These are phyloP conservation scores for Notamacropus eugenii DNA, from an alignment of 2,797 vertebrate genomes.

Conservation along the genomic window DNA sequence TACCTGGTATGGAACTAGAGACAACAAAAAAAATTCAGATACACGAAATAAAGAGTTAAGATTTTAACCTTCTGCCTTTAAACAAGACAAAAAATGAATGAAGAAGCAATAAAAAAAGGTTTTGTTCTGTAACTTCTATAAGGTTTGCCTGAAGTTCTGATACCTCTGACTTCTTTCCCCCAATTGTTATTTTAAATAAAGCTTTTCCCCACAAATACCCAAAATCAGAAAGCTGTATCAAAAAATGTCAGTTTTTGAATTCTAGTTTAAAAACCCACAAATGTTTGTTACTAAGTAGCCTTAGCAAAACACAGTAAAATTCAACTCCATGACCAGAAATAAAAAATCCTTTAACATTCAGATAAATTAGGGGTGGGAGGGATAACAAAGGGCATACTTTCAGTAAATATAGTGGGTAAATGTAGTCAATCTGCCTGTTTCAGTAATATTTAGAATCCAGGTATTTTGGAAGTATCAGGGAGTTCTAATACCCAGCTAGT, in stretches of 20 bases:
- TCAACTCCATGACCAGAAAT: background rate
- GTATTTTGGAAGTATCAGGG: background rate
- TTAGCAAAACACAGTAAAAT: background rate
- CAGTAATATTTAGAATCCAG: background rate
- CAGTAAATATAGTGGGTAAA: background rate
- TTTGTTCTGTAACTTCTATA: background rate
- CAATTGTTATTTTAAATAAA: conserved; percentile 8
- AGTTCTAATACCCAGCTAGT: background rate
- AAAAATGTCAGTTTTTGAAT: conserved; percentile 14
- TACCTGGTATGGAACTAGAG: background rate
- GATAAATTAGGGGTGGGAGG: background rate
- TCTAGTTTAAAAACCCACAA: background rate
- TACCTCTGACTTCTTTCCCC: background rate
- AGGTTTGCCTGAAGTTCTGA: conserved; percentile 12
- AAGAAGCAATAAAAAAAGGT: conserved; percentile 8
- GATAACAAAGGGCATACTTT: background rate
- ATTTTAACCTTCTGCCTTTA: background rate
- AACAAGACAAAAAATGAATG: background rate
- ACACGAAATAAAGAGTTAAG: background rate
- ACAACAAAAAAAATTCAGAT: background rate
- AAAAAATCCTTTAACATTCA: background rate
- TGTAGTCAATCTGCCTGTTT: background rate
- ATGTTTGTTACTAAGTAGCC: background rate
- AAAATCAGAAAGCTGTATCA: conserved; percentile 14
- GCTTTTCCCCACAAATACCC: conserved; percentile 17